Evolutionary conservation across 2,888 invertebrate species (phyloP).

Genomic region (Aleiodes alternator): DNA sequence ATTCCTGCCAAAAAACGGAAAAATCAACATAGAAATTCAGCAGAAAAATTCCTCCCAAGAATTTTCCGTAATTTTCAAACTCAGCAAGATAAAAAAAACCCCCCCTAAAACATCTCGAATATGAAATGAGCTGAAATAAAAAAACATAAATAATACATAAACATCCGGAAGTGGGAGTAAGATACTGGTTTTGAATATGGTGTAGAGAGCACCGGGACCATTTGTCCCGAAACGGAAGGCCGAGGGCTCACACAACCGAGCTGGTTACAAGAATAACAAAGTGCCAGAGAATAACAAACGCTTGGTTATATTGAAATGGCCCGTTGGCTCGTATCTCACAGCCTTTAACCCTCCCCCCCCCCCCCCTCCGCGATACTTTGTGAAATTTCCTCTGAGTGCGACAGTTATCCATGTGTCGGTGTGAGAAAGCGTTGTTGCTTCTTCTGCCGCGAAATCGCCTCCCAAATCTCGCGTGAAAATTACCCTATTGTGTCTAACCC

Average conservation of each 20-base stretch:
- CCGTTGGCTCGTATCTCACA: slow-evolving; percentile 70
- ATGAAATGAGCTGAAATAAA: neutral
- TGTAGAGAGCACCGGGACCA: slow-evolving; percentile 55
- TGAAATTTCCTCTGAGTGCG: slow-evolving; percentile 30
- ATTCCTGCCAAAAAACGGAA: no score
- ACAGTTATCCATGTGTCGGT: slow-evolving; percentile 35
- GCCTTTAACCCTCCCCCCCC: slow-evolving; percentile 33
- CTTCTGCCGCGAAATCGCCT: slow-evolving; percentile 70
- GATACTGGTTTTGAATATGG: slow-evolving; percentile 44
- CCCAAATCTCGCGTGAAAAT: slow-evolving; percentile 76
- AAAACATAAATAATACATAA: slow-evolving; percentile 36
- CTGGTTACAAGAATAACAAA: slow-evolving; percentile 72
- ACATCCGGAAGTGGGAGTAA: slow-evolving; percentile 22
- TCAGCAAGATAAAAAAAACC: no score
- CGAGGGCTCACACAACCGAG: slow-evolving; percentile 46
- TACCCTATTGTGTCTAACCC: slow-evolving; percentile 72
- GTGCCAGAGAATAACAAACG: slow-evolving; percentile 74
- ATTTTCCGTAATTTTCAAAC: no score
- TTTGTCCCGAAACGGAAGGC: slow-evolving; percentile 64
- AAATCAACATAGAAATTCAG: no score
- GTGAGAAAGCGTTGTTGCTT: slow-evolving; percentile 52
- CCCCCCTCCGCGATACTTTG: slow-evolving; percentile 16
- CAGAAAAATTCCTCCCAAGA: no score
- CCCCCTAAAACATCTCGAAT: no score
- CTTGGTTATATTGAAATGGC: slow-evolving; percentile 74